phyloP scores from a whole-genome alignment of 1,140 invertebrate genomes.

The Megathymus violae region DNA sequence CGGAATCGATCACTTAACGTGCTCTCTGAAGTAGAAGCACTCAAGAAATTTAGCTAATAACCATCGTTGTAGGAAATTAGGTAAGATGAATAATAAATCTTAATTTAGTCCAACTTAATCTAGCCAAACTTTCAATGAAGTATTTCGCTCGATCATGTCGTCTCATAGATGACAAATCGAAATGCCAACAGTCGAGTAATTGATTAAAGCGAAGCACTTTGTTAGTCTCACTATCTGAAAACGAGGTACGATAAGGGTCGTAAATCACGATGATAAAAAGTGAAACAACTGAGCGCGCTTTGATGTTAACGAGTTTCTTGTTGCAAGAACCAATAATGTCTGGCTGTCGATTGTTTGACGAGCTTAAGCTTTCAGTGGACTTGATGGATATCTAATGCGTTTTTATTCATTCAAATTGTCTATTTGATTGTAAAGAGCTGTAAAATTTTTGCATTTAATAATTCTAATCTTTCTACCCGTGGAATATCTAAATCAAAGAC shows the following conservation, averaged over 20 bases:
- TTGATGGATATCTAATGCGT: not conserved
- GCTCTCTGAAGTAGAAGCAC: no score
- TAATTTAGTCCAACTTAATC: conserved; percentile 22
- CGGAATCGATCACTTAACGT: no score
- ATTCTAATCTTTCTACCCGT: no score
- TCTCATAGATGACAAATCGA: conserved; percentile 33
- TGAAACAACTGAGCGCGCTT: conserved; percentile 25
- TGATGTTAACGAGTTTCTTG: conserved; percentile 26
- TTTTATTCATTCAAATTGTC: no score
- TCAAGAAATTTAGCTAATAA: no score
- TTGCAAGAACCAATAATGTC: not conserved
- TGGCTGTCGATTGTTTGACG: not conserved
- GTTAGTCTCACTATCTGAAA: conserved; percentile 34
- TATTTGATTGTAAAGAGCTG: no score
- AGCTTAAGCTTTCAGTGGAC: not conserved
- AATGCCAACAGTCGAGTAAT: conserved; percentile 22
- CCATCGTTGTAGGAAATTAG: no score
- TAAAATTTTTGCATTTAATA: no score
- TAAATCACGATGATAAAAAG: conserved; percentile 33
- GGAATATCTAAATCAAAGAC: no score
- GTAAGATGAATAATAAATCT: conserved; percentile 32
- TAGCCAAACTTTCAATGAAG: conserved; percentile 23
- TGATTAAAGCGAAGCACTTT: conserved; percentile 32
- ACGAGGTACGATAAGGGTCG: conserved; percentile 30
- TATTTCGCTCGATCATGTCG: conserved; percentile 25